Evolutionary conservation across 2,888 invertebrate genomes (phyloP), one percentile per base, ranked within the genome.

Genomic region (Allophyes oxyacanthae): DNA sequence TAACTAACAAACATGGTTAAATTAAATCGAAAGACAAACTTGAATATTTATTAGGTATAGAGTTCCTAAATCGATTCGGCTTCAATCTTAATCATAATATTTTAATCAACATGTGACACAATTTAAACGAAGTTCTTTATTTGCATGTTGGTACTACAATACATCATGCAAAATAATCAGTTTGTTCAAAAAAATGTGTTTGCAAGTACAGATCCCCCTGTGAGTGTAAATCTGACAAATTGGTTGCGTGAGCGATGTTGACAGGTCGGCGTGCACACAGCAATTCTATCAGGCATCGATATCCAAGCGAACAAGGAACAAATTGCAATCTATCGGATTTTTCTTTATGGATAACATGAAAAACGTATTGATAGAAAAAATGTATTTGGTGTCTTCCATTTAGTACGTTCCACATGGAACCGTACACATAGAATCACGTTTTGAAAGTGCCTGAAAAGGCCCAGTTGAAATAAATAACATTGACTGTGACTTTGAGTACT

Each of bases 221-320:
- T 10, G 54, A 15, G 42, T 51, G 49, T 38, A 62, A 65, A 74
- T 60, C 71, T 53, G 54, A 69, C 43, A 74, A 72, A 72, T 74
- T 74, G 71, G 71, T 54, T 56, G 43, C 51, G 62, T 59, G 52
- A 60, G 41, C 49, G 52, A 52, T 52, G 33, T 54, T 70, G 71
- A 70, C 66, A 59, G 62, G 30, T 10, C 25, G 37, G 44, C 52
- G 56, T 54, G 52, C 56, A 50, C 45, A 40, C 30, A 43, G 51
- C 56, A 52, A 67, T 71, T 43, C 54, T 57, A 61, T 50, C 41
- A 48, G 41, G 37, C 53, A 46, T 55, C 40, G 50, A 51, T 54
- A 46, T 40, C 46, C 26, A 38, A 41, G 38, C 37, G 34, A 33
- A 13, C 34, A 40, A 33, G 33, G 44, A 33, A 44, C 52, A 52